phyloP scores from a whole-genome alignment of 2,113 vertebrate genomes.

The Clarias gariepinus region DNA sequence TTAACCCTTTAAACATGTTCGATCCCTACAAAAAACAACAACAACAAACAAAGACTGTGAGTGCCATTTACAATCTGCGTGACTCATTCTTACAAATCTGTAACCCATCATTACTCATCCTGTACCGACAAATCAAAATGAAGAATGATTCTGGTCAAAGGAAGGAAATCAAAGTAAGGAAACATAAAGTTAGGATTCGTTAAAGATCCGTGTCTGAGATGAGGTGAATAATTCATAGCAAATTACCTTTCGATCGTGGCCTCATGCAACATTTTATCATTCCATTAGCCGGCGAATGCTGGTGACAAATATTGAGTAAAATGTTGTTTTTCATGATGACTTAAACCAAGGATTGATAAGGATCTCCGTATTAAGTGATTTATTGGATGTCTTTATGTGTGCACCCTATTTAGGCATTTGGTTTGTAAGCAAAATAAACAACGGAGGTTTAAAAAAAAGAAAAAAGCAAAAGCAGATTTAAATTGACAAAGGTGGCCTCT shows the following conservation, averaged over 20 bases:
- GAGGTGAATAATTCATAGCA: slow-evolving; percentile 42
- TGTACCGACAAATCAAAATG: not conserved
- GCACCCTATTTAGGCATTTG: slow-evolving; percentile 50
- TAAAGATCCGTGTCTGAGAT: slow-evolving; percentile 29
- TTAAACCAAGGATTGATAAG: slow-evolving; percentile 50
- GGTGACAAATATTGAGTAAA: slow-evolving; percentile 49
- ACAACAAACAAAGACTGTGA: too few relatives aligned
- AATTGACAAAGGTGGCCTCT: slow-evolving; percentile 63
- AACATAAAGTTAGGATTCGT: slow-evolving; percentile 8
- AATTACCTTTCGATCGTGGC: slow-evolving; percentile 38
- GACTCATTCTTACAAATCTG: not conserved
- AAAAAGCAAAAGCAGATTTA: slow-evolving; percentile 23
- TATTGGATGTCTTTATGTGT: slow-evolving; percentile 48
- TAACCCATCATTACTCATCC: not conserved
- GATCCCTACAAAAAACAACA: not conserved
- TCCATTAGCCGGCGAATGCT: slow-evolving; percentile 45
- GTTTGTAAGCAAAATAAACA: slow-evolving; percentile 53
- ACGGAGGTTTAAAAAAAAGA: slow-evolving; percentile 26
- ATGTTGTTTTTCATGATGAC: slow-evolving; percentile 47
- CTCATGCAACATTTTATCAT: slow-evolving; percentile 42
- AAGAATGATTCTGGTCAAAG: slow-evolving; percentile 9
- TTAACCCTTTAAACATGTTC: not conserved
- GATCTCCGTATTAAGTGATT: slow-evolving; percentile 52
- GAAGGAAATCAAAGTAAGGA: not conserved
- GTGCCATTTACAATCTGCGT: not conserved